Base-by-base conservation (phyloP, 92 coral and sea anemone genomes). In the Siderastrea radians region DNA sequence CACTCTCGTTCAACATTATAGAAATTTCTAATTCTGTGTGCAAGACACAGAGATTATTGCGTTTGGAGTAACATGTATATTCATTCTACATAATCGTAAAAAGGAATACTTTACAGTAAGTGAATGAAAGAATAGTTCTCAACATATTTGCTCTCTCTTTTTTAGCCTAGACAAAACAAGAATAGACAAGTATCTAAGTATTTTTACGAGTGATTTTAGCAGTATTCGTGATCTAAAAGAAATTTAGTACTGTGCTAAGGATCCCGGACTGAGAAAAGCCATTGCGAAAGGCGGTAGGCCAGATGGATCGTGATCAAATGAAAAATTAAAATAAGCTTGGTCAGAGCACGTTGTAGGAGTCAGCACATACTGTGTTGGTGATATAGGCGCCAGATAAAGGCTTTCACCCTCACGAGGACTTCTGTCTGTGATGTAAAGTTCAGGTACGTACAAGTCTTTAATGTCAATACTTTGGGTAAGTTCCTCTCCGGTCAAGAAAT, bases 401-500 rank as follows among this genome's bases (percentile, higher is more conserved):
- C 94, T 49, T 10, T 90, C 90, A 26, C 92, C 98, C 62, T 70
- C 94, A 17, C 77, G 81, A 15, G 92, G 87, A 66, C 72, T 81
- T 89, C 87, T 88, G 72, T 98, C 98, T 16, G 95, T 89, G 12
- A 93, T 53, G 79, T 95, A 96, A 88, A 92, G 87, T 77, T 98
- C 99, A 4, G 99, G 99, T 16, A 98, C 98, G 49, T 95, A 98
- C 51, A 98, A 82, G 85, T 98, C 99, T 85, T 98, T 98, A 44
- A 98, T 94, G 91, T 98, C 99, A 65, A 98, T 90, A 74, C 87
- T 95, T 5, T 96, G 94, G 3, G 99, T 98, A 45, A 98, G 96
- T 87, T 98, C 99, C 88, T 98, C 99, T 19, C 99, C 96, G 1
- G 99, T 98, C 96, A 98, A 85, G 87, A 98, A 98, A 71, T 93